These are phyloP conservation scores for Ispidina lecontei DNA, from an alignment of 2,797 vertebrate genomes.

Conservation along the genomic window DNA sequence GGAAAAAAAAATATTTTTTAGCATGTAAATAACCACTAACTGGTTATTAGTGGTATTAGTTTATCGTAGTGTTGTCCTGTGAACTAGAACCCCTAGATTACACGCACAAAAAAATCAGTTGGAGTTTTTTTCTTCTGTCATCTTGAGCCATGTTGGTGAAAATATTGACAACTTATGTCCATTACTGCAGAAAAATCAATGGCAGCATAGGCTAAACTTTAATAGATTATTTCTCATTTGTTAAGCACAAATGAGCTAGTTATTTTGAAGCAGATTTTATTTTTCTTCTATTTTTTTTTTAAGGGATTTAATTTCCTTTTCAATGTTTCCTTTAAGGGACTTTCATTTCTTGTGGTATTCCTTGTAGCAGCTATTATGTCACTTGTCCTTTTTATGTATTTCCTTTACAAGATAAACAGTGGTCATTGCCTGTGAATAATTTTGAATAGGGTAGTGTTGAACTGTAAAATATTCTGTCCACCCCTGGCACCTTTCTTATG, in stretches of 20 bases:
- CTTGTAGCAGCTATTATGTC: background rate
- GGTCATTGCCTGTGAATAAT: background rate
- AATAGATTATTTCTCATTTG: background rate
- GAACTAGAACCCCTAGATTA: background rate
- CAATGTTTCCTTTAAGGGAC: background rate
- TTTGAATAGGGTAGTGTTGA: background rate
- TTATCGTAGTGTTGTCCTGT: background rate
- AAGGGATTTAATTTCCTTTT: background rate
- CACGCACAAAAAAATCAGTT: background rate
- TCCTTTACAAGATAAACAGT: background rate
- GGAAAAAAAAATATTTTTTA: background rate
- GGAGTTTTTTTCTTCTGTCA: background rate
- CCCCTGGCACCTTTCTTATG: background rate
- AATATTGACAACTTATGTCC: background rate
- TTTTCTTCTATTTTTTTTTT: background rate
- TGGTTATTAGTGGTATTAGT: background rate
- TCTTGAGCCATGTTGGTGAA: background rate
- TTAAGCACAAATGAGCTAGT: background rate
- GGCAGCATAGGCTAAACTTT: background rate
- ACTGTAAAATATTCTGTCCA: background rate
- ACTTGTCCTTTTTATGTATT: background rate
- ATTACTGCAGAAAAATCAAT: background rate
- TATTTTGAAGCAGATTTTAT: background rate
- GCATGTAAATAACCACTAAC: background rate
- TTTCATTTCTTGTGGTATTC: background rate